Evolutionary conservation across 2,888 invertebrate genomes (phyloP).

Genomic region (Crematogaster levior): DNA sequence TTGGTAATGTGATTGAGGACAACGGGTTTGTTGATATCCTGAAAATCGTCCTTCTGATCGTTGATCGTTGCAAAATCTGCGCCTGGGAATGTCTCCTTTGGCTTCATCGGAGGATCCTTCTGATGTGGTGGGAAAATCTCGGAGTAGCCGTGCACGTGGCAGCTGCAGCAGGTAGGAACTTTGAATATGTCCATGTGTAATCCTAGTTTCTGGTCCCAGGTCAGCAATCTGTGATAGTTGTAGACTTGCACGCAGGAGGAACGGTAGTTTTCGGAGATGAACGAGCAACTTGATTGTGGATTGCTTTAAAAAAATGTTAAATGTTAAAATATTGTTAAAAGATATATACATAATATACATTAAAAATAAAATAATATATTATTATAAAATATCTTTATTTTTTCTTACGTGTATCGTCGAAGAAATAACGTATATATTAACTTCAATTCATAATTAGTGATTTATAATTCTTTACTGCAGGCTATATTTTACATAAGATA

Average conservation of each 20-base stretch:
- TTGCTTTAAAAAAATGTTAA: conserved; percentile 86
- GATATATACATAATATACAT: not conserved
- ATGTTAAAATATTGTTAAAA: not conserved
- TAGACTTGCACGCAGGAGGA: conserved; percentile 94
- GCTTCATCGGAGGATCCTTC: conserved; percentile 86
- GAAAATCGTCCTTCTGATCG: conserved; percentile 75
- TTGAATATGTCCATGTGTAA: conserved; percentile 95
- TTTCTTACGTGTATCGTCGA: not conserved
- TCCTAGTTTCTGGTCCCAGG: conserved; percentile 93
- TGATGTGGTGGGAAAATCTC: conserved; percentile 89
- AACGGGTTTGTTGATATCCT: conserved; percentile 64
- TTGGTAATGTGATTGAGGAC: conserved; percentile 73
- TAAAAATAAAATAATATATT: not conserved
- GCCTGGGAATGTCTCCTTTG: conserved; percentile 88
- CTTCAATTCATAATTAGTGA: not conserved
- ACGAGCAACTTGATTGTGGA: conserved; percentile 92
- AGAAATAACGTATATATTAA: not conserved
- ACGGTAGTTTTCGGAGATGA: conserved; percentile 92
- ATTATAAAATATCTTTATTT: not conserved
- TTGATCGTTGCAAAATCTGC: conserved; percentile 84
- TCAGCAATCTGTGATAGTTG: conserved; percentile 93
- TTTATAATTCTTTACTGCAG: not conserved
- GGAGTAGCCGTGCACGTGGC: conserved; percentile 92
- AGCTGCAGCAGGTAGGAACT: conserved; percentile 94
- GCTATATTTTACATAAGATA: not conserved